Percentiles rank a stretch among this genome's conserved stretches.
Evolutionary conservation across 2,888 invertebrate species (phyloP).

Genomic region (Melinaea menophilus): DNA sequence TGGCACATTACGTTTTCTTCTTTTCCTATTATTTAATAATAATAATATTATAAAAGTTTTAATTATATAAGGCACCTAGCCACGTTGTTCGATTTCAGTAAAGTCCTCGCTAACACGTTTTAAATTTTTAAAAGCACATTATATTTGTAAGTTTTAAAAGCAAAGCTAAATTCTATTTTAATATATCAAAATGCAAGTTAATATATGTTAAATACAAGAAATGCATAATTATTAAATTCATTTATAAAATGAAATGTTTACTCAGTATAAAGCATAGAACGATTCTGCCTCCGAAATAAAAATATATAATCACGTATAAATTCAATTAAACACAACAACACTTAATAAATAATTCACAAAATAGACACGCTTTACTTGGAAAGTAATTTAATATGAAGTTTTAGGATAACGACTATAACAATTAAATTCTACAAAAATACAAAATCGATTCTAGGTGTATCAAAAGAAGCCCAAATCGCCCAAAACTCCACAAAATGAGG

Average conservation of each 20-base stretch:
- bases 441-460: not conserved
- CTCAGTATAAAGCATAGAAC: not conserved
- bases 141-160: not conserved
- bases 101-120: not conserved
- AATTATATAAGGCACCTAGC: conserved; percentile 65
- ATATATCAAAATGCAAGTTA: conserved; percentile 1
- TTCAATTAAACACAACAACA: not conserved
- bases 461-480: not conserved
- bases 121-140: not conserved
- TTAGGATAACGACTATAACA: not conserved
- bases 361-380: not conserved
- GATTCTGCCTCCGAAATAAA: not conserved
- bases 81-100: conserved; percentile 29
- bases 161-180: not conserved
- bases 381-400: not conserved
- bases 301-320: not conserved
- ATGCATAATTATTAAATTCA: conserved; percentile 1
- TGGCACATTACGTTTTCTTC: conserved; percentile 46
- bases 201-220: conserved; percentile 1
- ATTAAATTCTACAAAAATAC: not conserved
- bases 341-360: not conserved
- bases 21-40: too few species aligned
- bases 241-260: not conserved
- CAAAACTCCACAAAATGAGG: not conserved
- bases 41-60: conserved; percentile 27